These are phyloP conservation scores for Phalera bucephala DNA, from an alignment of 2,888 invertebrate genomes.

Conservation along the genomic window DNA sequence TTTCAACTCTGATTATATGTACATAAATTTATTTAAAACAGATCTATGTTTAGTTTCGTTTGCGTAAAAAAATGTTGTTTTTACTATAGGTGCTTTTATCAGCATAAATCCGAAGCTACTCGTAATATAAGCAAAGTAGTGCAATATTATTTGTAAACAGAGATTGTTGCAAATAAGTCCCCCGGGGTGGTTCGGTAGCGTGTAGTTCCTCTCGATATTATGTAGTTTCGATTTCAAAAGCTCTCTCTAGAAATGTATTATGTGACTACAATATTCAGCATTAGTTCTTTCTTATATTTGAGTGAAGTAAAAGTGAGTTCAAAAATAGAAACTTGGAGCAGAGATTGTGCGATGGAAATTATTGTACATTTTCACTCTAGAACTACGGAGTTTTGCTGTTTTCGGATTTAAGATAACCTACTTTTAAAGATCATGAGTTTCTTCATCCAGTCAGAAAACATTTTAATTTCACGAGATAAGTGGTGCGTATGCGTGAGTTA, in stretches of 20 bases:
- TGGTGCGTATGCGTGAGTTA: no score
- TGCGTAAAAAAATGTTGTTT: no score
- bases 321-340: constrained; percentile 1
- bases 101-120: constrained; percentile 22
- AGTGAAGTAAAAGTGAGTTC: constrained; percentile 4
- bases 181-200: constrained; percentile 31
- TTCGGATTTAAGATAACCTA: no score
- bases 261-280: constrained; percentile 12
- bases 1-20: no score
- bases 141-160: constrained; percentile 57
- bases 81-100: no score
- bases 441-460: no score
- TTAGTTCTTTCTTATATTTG: constrained; percentile 7
- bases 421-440: no score
- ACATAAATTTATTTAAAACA: no score
- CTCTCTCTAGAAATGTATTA: constrained; percentile 17
- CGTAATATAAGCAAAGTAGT: constrained; percentile 34
- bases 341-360: background rate
- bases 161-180: constrained; percentile 60
- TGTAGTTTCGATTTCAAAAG: constrained; percentile 40
- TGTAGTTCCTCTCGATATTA: constrained; percentile 34
- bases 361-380: background rate
- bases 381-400: background rate
- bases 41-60: no score
- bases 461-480: no score